These are phyloP conservation scores for Drosophila arawakana DNA, from an alignment of 1,140 invertebrate genomes.

Conservation along the genomic window DNA sequence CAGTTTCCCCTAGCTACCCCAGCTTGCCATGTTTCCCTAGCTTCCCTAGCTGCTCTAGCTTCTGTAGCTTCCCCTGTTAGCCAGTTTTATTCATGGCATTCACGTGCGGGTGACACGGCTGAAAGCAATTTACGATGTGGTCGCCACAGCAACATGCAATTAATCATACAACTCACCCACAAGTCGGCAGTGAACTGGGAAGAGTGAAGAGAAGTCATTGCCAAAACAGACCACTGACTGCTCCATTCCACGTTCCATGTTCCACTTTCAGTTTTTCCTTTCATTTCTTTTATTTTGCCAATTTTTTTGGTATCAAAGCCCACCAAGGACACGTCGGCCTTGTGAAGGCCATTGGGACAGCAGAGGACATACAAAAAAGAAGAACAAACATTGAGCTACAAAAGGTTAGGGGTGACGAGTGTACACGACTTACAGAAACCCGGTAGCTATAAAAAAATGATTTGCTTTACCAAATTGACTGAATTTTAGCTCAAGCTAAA, in stretches of 20 bases:
- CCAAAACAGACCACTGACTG: conserved; percentile 35
- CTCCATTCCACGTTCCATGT: conserved; percentile 37
- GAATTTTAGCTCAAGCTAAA: no score
- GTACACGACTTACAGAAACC: no score
- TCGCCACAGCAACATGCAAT: conserved; percentile 75
- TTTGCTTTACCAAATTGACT: background rate
- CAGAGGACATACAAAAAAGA: conserved; percentile 15
- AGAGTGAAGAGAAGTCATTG: conserved; percentile 9
- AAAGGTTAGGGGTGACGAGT: no score
- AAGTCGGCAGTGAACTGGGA: background rate
- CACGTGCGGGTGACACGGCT: conserved; percentile 62
- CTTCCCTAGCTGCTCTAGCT: no score
- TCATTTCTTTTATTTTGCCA: no score
- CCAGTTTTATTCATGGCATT: conserved; percentile 58
- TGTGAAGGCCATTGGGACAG: conserved; percentile 23
- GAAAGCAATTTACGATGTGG: conserved; percentile 75
- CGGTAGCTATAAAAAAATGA: no score
- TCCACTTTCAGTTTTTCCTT: conserved; percentile 41
- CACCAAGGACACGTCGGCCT: conserved; percentile 49
- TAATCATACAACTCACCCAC: conserved; percentile 54
- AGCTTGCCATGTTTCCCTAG: background rate
- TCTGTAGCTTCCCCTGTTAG: background rate
- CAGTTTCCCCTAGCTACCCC: no score
- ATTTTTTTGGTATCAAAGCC: background rate
- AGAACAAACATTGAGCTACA: background rate